These are phyloP conservation scores for Drosophila peninsularis DNA, from an alignment of 2,888 invertebrate species.

Conservation along the genomic window DNA sequence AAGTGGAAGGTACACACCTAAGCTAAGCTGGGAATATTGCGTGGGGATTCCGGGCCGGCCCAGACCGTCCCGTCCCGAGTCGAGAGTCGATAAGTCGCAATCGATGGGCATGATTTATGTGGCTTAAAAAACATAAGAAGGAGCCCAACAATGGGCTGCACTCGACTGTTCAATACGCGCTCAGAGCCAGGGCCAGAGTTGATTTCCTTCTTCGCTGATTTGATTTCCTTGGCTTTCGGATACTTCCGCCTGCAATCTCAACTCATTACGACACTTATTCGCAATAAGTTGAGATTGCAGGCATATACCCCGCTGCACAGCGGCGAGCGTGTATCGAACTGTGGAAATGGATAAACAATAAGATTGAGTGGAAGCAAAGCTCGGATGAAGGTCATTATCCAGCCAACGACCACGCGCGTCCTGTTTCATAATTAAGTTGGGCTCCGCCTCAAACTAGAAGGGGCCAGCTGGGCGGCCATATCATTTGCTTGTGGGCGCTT, in stretches of 20 bases:
- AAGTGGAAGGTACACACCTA: slow-evolving; percentile 38
- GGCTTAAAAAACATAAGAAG: slow-evolving; percentile 4
- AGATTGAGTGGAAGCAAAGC: slow-evolving; percentile 3
- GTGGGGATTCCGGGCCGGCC: slow-evolving; percentile 55
- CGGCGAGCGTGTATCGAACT: neutral
- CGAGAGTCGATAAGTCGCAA: slow-evolving; percentile 57
- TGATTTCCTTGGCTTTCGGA: neutral
- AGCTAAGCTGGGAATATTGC: slow-evolving; percentile 26
- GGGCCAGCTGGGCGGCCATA: slow-evolving; percentile 36
- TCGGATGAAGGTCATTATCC: slow-evolving; percentile 51
- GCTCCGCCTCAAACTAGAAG: slow-evolving; percentile 37
- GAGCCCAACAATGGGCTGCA: neutral
- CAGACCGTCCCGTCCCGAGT: no score
- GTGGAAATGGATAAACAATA: slow-evolving; percentile 20
- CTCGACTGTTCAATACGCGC: neutral
- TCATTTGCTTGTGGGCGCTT: slow-evolving; percentile 50
- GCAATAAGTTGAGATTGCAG: no score
- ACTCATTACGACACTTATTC: no score
- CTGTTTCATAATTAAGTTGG: slow-evolving; percentile 61
- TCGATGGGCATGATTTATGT: slow-evolving; percentile 66
- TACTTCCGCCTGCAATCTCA: neutral
- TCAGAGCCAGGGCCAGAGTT: no score
- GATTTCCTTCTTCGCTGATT: neutral
- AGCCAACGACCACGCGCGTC: slow-evolving; percentile 48
- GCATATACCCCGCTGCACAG: neutral